Base-by-base conservation (phyloP, 2,113 vertebrate species). In the Chascanopsetta lugubris region DNA sequence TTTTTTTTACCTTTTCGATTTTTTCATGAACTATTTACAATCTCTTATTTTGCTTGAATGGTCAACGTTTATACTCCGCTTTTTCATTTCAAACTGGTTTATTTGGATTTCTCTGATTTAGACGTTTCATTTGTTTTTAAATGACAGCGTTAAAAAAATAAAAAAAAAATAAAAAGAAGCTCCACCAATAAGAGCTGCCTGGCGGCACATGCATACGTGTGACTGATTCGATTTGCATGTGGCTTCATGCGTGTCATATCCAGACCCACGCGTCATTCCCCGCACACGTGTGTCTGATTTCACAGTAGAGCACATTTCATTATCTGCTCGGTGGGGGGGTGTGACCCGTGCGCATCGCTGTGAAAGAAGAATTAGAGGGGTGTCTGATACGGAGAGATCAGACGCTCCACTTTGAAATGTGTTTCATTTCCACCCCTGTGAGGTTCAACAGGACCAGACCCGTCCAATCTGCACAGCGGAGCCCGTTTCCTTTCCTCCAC, bases 401-500 rank as follows among this genome's bases (percentile, higher is more conserved):
- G 4, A 47, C 40, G 17, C 32, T n/a, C 48, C 36, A 61, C 70
- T 67, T 78, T 38, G 21, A 46, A 29, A 34, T 58, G 36, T 66
- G 2, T 46, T 61, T 69, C 50, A 72, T 65, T 56, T 22, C n/a
- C 9, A 46, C 22, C 18, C 34, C 26, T 15, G 26, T 49, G 55
- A 12, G 45, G 51, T 53, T 53, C 54, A 63, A 43, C 5, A 10
- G 29, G 40, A 26, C 4, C 17, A 32, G 27, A 43, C 53, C 26
- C 36, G 25, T 60, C 56, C 70, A 45, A 67, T 76, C 61, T 69
- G 20, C 48, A 6, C 24, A 32, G 64, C 61, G 34, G 15, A 36
- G 34, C 34, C 3, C 13, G 6, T 36, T 36, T 36, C 11, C 34
- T 4, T 4, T 12, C 12, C 15, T 15, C 13, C 12, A 36, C 34